These are phyloP conservation scores for Gymnobelideus leadbeateri DNA, from an alignment of 2,113 vertebrate species.

Conservation along the genomic window DNA sequence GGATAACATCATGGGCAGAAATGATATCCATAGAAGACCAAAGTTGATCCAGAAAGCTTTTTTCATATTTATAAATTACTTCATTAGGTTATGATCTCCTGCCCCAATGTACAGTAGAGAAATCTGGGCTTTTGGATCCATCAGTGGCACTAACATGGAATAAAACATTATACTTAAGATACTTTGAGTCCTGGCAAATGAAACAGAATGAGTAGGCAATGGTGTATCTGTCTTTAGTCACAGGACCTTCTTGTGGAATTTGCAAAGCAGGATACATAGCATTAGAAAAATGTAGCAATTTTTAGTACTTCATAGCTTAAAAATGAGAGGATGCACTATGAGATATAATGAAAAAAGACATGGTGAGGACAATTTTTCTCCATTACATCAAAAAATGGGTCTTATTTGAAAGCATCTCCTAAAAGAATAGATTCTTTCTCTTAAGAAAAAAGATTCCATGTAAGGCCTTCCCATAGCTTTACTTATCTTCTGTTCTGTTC, in stretches of 20 bases:
- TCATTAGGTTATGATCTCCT: background rate
- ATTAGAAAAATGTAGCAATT: constrained; percentile 57
- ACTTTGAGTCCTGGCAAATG: constrained; percentile 50
- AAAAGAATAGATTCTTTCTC: constrained; percentile 3
- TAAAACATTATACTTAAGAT: constrained; percentile 48
- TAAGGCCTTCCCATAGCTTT: background rate
- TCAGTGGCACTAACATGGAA: constrained; percentile 46
- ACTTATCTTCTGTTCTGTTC: background rate
- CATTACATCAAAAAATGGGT: constrained; percentile 22
- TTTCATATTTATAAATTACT: background rate
- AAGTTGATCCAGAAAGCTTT: background rate
- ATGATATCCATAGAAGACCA: background rate
- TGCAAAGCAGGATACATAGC: constrained; percentile 53
- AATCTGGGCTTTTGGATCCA: constrained; percentile 27
- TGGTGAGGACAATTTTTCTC: constrained; percentile 27
- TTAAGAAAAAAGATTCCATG: background rate
- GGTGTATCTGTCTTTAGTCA: constrained; percentile 67
- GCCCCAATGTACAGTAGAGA: background rate
- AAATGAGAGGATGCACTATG: constrained; percentile 5
- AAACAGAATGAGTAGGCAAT: constrained; percentile 63
- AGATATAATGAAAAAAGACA: constrained; percentile 46
- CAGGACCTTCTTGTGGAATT: constrained; percentile 65
- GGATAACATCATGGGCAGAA: constrained; percentile 9
- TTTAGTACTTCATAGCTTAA: constrained; percentile 50
- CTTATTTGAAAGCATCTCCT: background rate